Base-by-base conservation (phyloP, 2,888 invertebrate genomes). In the Lasioglossum vierecki region DNA sequence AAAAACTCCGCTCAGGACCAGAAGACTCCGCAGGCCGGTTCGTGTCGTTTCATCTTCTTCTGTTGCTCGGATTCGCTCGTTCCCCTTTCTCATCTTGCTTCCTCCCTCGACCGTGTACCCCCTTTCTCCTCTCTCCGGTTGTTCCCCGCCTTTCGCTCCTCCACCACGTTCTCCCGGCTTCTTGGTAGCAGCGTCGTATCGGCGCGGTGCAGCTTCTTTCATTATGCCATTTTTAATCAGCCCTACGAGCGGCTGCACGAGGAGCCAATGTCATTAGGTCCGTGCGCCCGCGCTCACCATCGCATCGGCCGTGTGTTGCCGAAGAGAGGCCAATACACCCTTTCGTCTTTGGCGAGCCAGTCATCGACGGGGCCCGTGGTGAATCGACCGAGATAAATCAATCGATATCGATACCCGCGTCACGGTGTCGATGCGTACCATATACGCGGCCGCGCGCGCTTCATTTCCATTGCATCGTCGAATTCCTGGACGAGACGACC, bases 221-320 rank as follows among this genome's bases (percentile, higher is more conserved):
- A 93, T 94, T 93, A 94, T 93, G 94, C 93, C 93, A 94, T 93
- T 94, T 94, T 94, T 94, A 94, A 94, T 94, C 93, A 92, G 92
- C 76, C 88, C 83, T 81, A 82, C 89, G 89, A 85, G 82, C 85
- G 89, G 87, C 84, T 87, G 88, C 84, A 86, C 85, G 87, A 87
- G 86, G 79, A 88, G 88, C 86, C 90, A 86, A 89, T 91, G 91
- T 92, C 92, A 91, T 92, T 91, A 92, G 89, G 89, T 87, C 15
- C 63, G 63, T 15, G 82, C 73, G 85, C 82, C 85, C 79, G 85
- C 82, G 76, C n/a, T 4, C 22, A 39, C 39, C 39, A 4, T 26
- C 68, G 39, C 35, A 79, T 60, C 30, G 6, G 30, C 26, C 26
- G 57, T 57, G 57, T 57, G n/a, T 57, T 57, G n/a, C 11, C 57